Evolutionary conservation across 1,140 invertebrate species (phyloP), one percentile per base, ranked within the genome.

Genomic region (Phenacoccus solenopsis): DNA sequence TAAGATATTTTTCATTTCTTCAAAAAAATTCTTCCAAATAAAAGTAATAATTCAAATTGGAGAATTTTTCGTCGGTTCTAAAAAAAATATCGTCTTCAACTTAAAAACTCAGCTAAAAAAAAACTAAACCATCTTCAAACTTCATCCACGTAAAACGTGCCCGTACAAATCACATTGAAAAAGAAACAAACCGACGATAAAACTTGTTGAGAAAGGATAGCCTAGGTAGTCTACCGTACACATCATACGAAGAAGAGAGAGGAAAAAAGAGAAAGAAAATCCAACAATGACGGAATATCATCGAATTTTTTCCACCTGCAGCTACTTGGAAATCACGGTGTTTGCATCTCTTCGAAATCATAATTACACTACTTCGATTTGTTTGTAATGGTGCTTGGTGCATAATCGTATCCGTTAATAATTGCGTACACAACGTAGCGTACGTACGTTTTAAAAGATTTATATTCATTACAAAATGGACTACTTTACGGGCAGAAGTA

Each of bases 121-220:
- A n/a, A n/a, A n/a, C n/a, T n/a, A n/a, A n/a, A n/a, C n/a, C n/a
- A n/a, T n/a, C n/a, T n/a, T n/a, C n/a, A n/a, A 49, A 49, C 38
- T 49, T 49, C 12, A 49, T 16, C 38, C 38, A n/a, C 38, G 38
- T 49, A 49, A 49, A 49, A 10, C 4, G 38, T 49, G 13, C 38
- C 38, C 38, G 20, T 16, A n/a, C 38, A 49, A 49, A 16, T 49
- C 4, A n/a, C 13, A 49, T 16, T 49, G 20, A 49, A 49, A n/a
- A n/a, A n/a, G n/a, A n/a, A n/a, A n/a, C n/a, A n/a, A n/a, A n/a
- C n/a, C n/a, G n/a, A n/a, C n/a, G n/a, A n/a, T 49, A 49, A 49
- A 49, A 49, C 38, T 49, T 49, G 38, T 49, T 49, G 38, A 49
- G 38, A 49, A 49, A 49, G 38, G 38, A 49, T 49, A 49, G 38